These are phyloP conservation scores for Pagrus major DNA, from an alignment of 2,113 vertebrate species.

Conservation along the genomic window DNA sequence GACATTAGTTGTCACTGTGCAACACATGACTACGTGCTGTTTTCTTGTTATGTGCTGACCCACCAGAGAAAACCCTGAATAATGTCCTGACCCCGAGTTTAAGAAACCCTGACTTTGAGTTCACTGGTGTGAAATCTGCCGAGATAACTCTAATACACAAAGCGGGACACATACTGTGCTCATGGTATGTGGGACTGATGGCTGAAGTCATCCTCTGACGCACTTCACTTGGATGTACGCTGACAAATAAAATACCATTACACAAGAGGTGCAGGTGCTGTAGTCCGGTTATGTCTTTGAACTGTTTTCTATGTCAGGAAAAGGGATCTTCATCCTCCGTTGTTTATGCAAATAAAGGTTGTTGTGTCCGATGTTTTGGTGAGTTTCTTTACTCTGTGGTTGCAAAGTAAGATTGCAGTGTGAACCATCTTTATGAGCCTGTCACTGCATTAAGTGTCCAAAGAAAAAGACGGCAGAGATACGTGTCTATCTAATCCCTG, in stretches of 20 bases:
- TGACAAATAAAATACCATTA: neutral
- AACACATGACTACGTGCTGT: slow-evolving; percentile 32
- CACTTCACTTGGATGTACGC: neutral
- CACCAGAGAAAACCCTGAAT: slow-evolving; percentile 3
- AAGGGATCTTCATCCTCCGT: no score
- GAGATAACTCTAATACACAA: slow-evolving; percentile 19
- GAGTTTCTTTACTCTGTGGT: neutral
- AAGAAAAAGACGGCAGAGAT: neutral
- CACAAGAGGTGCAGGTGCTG: slow-evolving; percentile 8
- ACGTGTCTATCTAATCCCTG: slow-evolving; percentile 21
- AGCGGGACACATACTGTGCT: slow-evolving; percentile 23
- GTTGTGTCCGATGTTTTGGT: no score
- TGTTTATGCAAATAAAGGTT: no score
- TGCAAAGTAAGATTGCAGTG: neutral
- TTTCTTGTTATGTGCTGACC: slow-evolving; percentile 28
- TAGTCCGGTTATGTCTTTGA: neutral
- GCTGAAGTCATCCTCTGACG: neutral
- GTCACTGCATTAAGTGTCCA: neutral
- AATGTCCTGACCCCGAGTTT: slow-evolving; percentile 34
- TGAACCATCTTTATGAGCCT: neutral
- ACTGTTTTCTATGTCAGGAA: neutral
- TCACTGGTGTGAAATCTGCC: slow-evolving; percentile 15
- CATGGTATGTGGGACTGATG: slow-evolving; percentile 3
- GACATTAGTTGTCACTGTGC: neutral
- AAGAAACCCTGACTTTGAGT: slow-evolving; percentile 25